Evolutionary conservation across 2,797 vertebrate genomes (phyloP).

Genomic region (Labroides dimidiatus): DNA sequence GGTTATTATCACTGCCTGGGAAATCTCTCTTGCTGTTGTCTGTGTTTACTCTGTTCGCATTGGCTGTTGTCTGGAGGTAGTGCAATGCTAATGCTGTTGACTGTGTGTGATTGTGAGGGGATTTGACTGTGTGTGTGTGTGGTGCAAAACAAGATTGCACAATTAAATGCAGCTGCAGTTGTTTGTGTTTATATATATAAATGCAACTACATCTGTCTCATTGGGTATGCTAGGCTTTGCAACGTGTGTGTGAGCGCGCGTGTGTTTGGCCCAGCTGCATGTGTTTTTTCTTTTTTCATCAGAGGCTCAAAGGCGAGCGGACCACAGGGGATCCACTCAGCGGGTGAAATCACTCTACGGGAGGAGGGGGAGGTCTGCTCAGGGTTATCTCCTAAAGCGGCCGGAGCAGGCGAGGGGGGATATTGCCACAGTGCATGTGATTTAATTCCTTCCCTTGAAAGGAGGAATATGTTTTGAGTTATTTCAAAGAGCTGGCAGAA

Average conservation of each 20-base stretch:
- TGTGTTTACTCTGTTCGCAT: conserved; percentile 6
- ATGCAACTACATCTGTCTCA: not conserved
- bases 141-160: too few relatives aligned
- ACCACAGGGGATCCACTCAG: conserved; percentile 49
- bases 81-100: conserved; percentile 3
- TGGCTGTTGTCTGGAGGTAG: conserved; percentile 1
- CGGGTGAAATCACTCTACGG: conserved; percentile 54
- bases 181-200: not conserved
- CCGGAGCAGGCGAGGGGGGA: conserved; percentile 35
- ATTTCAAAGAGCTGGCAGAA: conserved; percentile 54
- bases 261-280: conserved; percentile 26
- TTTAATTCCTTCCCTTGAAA: conserved; percentile 46
- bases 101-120: conserved; percentile 13
- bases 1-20: conserved; percentile 10
- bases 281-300: conserved; percentile 57
- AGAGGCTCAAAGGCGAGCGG: conserved; percentile 53
- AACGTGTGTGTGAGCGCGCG: not conserved
- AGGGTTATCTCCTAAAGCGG: conserved; percentile 53
- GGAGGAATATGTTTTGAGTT: conserved; percentile 26
- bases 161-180: too few relatives aligned
- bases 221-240: not conserved
- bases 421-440: conserved; percentile 56
- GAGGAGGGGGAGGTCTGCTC: conserved; percentile 22
- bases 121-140: too few relatives aligned
- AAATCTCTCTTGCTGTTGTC: conserved; percentile 20